Conservation (phyloP, 2,797 vertebrate species). For the Anolis apletophallus region DNA sequence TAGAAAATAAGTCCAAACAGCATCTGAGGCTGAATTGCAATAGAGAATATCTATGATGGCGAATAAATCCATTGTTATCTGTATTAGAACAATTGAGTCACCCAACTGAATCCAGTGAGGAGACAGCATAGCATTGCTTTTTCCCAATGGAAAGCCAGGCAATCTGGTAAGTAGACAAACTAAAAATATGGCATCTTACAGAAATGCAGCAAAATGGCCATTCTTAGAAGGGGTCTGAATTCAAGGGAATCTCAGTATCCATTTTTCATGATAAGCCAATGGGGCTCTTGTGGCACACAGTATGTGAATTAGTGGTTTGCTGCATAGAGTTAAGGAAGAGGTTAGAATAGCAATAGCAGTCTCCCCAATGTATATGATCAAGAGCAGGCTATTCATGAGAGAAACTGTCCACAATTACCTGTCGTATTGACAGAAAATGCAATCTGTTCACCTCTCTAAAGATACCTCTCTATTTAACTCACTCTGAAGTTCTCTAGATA, state of each 20-base stretch:
- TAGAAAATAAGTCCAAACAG: background rate
- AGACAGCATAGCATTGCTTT: background rate
- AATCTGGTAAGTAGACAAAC: background rate
- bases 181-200: background rate
- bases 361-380: background rate
- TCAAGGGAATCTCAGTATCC: background rate
- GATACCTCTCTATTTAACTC: constrained; percentile 8
- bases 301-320: background rate
- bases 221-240: background rate
- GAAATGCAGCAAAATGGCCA: background rate
- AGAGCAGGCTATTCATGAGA: background rate
- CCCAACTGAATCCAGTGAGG: background rate
- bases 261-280: background rate
- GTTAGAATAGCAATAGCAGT: background rate
- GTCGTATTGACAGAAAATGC: background rate
- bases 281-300: background rate
- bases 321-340: no score
- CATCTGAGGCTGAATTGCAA: no score
- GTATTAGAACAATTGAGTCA: background rate
- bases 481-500: constrained; percentile 2
- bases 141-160: background rate
- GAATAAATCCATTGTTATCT: background rate
- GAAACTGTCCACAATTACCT: background rate
- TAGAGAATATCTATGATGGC: background rate
- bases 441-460: background rate